Evolutionary conservation across 1,140 invertebrate genomes (phyloP), one percentile per base, ranked within the genome.

Genomic region (Zaprionus davidi): DNA sequence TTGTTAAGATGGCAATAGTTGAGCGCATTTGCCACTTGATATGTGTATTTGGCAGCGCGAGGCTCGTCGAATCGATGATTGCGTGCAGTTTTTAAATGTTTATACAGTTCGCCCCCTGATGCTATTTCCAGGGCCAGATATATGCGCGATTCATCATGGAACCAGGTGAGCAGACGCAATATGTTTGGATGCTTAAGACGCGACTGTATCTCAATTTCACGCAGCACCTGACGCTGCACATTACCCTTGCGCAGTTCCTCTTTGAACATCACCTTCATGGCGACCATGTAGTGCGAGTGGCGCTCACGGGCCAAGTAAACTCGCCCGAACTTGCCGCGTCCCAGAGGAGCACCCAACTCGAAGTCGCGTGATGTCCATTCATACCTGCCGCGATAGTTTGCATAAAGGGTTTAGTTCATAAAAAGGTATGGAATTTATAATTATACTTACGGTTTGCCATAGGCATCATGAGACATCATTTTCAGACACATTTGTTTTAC

Each of bases 151-250:
- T 96, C 95, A 93, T 99, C 98, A 92, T 98, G 96, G 91, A 99
- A 99, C 94, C 97, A 99, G 6, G 97, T 97, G 71, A 97, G 95
- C 76, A 99, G 92, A 20, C 97, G 95, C 36, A 99, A 93, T 87
- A 99, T 98, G 92, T 99, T 96, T 20, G 97, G 97, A 94, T 99
- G 98, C 75, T 95, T 95, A 44, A 99, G 94, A 93, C 98, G 97
- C 34, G 97, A 96, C 88, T 99, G 98, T 91, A 99, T 99, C 94
- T 99, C 98, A 90, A 99, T 98, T 94, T 99, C 98, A 81, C 98
- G 94, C 79, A 98, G 93, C 0, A 97, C 95, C 93, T 98, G 97
- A 68, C 96, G 94, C 84, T 98, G 97, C 62, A 98, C 96, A 60
- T 94, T 93, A 13, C 95, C 95, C 81, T 96, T 95, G 5, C 95